phyloP scores from a whole-genome alignment of 2,113 vertebrate genomes.

The Sebastes fasciatus region DNA sequence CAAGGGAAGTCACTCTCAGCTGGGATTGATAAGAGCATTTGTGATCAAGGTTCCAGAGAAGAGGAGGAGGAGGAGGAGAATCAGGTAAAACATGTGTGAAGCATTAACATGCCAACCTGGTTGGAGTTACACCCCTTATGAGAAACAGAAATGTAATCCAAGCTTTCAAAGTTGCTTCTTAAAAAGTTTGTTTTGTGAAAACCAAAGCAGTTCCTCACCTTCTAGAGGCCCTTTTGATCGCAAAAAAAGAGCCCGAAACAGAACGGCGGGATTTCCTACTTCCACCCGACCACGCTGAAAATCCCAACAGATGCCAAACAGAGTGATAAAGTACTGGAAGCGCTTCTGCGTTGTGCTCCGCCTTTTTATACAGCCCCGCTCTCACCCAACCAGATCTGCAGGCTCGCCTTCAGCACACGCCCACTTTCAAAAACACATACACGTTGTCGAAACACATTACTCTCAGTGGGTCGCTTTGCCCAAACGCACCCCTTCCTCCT shows the following conservation, averaged over 20 bases:
- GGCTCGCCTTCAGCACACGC: conserved; percentile 54
- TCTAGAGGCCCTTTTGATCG: background rate
- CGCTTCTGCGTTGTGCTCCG: conserved; percentile 46
- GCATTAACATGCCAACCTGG: conserved; percentile 61
- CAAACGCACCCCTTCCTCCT: conserved; percentile 30
- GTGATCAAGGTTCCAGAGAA: conserved; percentile 9
- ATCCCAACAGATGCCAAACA: conserved; percentile 41
- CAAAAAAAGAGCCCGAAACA: background rate
- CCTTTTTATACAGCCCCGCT: conserved; percentile 77
- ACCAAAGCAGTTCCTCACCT: conserved; percentile 63
- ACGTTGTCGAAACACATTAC: conserved; percentile 80
- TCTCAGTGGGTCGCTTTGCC: conserved; percentile 46
- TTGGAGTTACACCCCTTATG: conserved; percentile 24
- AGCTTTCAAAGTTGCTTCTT: conserved; percentile 40
- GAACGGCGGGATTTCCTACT: conserved; percentile 12
- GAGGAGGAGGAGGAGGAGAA: conserved; percentile 8
- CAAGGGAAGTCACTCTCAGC: background rate
- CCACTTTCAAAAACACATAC: conserved; percentile 55
- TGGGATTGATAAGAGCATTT: background rate
- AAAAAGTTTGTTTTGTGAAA: conserved; percentile 23
- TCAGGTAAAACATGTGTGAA: conserved; percentile 20
- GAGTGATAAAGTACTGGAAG: conserved; percentile 41
- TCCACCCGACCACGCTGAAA: conserved; percentile 26
- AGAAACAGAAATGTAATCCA: conserved; percentile 14
- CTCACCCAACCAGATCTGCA: conserved; percentile 76